Conservation (phyloP, 2,888 invertebrate genomes). For the Aspidiotus destructor region DNA sequence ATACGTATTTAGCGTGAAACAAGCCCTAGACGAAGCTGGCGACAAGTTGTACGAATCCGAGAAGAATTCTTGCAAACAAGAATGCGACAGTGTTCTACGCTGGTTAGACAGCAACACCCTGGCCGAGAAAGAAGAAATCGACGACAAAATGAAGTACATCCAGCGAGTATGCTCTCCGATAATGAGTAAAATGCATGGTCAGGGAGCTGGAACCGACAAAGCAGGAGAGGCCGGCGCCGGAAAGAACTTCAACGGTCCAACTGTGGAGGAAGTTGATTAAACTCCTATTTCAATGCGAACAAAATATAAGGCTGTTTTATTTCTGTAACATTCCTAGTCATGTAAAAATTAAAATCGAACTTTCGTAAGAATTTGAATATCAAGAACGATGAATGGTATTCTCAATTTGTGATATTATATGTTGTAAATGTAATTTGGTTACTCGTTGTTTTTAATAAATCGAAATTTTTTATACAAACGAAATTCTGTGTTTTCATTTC, state of each 20-base stretch:
- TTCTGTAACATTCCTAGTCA: not conserved
- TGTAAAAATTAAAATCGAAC: conserved; percentile 3
- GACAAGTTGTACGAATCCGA: conserved; percentile 42
- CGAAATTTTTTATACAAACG: no score
- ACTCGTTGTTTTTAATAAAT: no score
- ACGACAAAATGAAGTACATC: conserved; percentile 43
- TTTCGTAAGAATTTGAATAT: no score
- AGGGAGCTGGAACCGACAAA: not conserved
- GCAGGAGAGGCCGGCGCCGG: conserved; percentile 23
- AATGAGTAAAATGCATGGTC: conserved; percentile 42
- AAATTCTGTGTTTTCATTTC: no score
- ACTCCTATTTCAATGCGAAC: not conserved
- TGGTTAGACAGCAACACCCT: conserved; percentile 44
- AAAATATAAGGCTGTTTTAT: no score
- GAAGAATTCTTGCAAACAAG: conserved; percentile 40
- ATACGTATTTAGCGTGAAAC: conserved; percentile 42
- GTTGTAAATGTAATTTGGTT: no score
- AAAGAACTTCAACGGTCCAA: conserved; percentile 20
- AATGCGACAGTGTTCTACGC: conserved; percentile 40
- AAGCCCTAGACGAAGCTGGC: conserved; percentile 41
- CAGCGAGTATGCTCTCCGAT: conserved; percentile 43
- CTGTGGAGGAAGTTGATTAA: conserved; percentile 34
- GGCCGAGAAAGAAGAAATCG: conserved; percentile 45
- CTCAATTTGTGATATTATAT: no score
- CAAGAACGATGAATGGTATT: no score